Percentiles rank a stretch among this genome's conserved stretches.
phyloP scores from a whole-genome alignment of 2,797 vertebrate species.

The Stomatorhinus walkeri region DNA sequence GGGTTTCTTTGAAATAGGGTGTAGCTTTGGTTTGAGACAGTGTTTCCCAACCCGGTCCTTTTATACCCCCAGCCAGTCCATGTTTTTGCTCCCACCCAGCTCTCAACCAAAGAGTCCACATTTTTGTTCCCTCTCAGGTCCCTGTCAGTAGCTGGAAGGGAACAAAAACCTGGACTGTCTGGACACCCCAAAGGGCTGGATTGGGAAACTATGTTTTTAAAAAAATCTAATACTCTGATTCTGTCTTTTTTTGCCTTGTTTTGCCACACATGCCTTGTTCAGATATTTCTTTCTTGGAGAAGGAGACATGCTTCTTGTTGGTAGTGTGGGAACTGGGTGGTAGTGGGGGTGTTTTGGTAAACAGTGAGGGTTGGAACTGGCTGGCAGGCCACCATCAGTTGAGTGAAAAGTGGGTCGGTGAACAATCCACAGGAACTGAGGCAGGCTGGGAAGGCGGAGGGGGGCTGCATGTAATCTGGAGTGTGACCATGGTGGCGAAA shows the following conservation, averaged over 20 bases:
- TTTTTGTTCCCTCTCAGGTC: neutral
- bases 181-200: neutral
- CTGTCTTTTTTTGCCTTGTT: conserved; percentile 25
- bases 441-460: neutral
- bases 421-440: neutral
- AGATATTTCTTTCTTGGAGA: conserved; percentile 38
- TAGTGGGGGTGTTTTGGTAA: conserved; percentile 30
- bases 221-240: conserved; percentile 15
- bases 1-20: neutral
- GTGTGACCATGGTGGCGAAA: neutral
- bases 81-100: neutral
- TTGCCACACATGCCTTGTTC: conserved; percentile 25
- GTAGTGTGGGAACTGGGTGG: neutral
- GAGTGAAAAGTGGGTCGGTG: conserved; percentile 13
- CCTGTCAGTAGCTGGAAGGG: neutral
- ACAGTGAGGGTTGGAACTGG: conserved; percentile 24
- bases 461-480: neutral
- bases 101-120: neutral
- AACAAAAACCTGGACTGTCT: neutral
- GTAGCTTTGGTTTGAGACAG: neutral
- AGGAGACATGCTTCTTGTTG: conserved; percentile 38
- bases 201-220: neutral
- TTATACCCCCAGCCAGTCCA: neutral
- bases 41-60: neutral
- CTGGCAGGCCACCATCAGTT: neutral